These are phyloP conservation scores for Himalopsyche japonica DNA, from an alignment of 2,888 invertebrate species.

Conservation along the genomic window DNA sequence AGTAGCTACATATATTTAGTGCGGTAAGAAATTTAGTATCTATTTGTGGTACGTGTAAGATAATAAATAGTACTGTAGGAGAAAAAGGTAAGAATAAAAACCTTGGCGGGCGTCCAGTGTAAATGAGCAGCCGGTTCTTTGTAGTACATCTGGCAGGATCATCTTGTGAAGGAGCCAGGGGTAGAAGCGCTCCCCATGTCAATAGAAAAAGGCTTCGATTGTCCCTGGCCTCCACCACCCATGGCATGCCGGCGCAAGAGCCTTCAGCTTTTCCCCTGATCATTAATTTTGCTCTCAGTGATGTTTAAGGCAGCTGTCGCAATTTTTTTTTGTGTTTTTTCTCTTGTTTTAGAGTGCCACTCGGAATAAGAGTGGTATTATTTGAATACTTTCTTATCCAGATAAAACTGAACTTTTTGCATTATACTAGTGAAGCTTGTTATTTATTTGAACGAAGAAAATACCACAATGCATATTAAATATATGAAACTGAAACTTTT, in stretches of 20 bases:
- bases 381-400: background rate
- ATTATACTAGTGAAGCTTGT: no score
- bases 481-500: no score
- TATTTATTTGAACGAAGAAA: no score
- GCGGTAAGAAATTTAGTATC: no score
- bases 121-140: constrained; percentile 77
- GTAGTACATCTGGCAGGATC: constrained; percentile 75
- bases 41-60: no score
- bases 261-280: constrained; percentile 49
- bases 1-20: no score
- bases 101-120: constrained; percentile 71
- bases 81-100: constrained; percentile 18
- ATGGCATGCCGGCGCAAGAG: constrained; percentile 76
- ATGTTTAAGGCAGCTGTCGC: background rate
- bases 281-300: background rate
- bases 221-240: constrained; percentile 77
- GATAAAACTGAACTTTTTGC: background rate
- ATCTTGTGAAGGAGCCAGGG: constrained; percentile 62
- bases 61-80: no score
- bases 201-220: constrained; percentile 80
- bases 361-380: background rate
- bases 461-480: no score
- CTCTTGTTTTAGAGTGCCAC: background rate
- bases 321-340: background rate
- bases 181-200: constrained; percentile 80